phyloP scores from a whole-genome alignment of 2,888 invertebrate species.

The Ectemnius lituratus region DNA sequence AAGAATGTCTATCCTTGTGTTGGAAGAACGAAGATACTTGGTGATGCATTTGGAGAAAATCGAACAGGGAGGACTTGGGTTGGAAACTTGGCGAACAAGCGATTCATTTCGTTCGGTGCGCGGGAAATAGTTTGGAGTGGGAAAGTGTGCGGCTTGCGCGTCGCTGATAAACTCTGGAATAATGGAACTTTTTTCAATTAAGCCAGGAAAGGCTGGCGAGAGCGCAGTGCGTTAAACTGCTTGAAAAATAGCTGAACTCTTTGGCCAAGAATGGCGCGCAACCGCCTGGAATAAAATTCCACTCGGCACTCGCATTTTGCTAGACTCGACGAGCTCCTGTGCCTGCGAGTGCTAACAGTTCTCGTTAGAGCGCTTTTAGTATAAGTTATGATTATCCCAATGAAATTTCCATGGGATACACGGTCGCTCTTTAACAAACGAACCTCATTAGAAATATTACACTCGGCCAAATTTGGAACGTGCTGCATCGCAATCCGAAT shows the following conservation, averaged over 20 bases:
- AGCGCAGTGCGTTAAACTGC: neutral
- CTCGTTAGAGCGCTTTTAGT: no score
- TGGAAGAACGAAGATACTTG: no score
- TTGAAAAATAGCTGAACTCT: neutral
- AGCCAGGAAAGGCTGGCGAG: neutral
- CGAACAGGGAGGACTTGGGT: no score
- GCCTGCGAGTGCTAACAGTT: no score
- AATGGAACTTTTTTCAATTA: neutral
- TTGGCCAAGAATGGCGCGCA: neutral
- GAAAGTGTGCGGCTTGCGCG: neutral
- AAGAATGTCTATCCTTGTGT: no score
- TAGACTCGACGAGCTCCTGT: neutral
- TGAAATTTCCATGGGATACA: no score
- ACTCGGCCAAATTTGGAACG: neutral
- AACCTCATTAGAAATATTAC: slow-evolving; percentile 1
- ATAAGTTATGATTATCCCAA: no score
- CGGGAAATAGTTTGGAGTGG: neutral
- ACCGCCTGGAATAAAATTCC: slow-evolving; percentile 4
- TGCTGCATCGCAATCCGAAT: neutral
- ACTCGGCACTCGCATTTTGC: neutral
- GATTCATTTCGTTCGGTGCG: neutral
- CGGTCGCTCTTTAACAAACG: no score
- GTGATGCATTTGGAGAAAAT: no score
- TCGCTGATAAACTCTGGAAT: neutral
- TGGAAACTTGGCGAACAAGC: no score